Conservation (phyloP, 2,888 invertebrate genomes). For the Acanthosepion lycidas region DNA sequence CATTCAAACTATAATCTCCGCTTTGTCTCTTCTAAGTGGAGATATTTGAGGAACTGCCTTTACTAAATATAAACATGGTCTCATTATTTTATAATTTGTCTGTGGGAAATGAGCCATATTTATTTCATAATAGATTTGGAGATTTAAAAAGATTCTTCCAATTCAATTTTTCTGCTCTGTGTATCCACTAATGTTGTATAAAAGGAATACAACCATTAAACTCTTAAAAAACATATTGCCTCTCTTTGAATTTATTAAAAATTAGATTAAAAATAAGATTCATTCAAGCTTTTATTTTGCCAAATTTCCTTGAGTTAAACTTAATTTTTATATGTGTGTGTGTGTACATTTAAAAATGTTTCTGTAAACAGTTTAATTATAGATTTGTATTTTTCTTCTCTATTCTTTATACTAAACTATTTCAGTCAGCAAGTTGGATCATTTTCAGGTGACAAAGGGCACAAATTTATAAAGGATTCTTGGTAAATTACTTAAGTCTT, state of each 20-base stretch:
- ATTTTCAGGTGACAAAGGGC: not conserved
- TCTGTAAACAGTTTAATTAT: too few relatives aligned
- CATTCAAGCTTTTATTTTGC: not conserved
- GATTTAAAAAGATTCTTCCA: not conserved
- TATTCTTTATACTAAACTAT: not conserved
- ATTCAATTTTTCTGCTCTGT: not conserved
- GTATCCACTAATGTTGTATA: not conserved
- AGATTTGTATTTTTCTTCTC: too few relatives aligned
- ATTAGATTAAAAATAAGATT: not conserved
- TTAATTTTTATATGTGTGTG: not conserved
- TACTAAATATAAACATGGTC: not conserved
- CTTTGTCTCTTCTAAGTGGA: not conserved
- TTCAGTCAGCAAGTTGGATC: not conserved
- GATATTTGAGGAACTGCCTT: not conserved
- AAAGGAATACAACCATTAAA: not conserved
- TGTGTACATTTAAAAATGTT: not conserved
- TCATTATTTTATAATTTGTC: not conserved
- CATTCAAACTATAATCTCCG: not conserved
- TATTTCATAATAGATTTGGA: not conserved
- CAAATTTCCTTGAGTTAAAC: not conserved
- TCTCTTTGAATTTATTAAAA: not conserved
- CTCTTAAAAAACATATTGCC: conserved; percentile 2
- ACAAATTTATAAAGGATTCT: not conserved
- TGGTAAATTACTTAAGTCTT: too few relatives aligned
- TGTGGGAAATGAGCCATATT: conserved; percentile 15